Percentiles rank a stretch among this genome's conserved stretches.
Conservation (phyloP, 2,797 vertebrate species). For the Scolopax rusticola region DNA sequence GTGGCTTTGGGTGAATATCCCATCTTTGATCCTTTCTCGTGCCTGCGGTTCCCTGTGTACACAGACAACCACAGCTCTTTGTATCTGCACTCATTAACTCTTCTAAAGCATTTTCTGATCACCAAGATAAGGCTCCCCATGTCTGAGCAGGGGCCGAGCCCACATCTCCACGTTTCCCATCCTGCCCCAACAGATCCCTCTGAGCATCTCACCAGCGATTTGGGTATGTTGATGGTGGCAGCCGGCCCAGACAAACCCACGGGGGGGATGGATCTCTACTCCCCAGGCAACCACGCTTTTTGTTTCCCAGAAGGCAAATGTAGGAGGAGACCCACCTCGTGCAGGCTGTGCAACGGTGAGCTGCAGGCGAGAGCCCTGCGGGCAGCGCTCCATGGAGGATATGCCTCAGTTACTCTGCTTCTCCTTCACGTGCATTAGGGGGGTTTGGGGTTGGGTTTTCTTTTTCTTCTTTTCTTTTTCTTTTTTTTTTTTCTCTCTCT, state of each 20-base stretch:
- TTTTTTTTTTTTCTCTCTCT: not conserved
- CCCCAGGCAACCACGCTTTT: not conserved
- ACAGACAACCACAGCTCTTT: constrained; percentile 44
- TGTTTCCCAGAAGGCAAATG: not conserved
- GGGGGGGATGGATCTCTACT: constrained; percentile 7
- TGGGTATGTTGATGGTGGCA: constrained; percentile 55
- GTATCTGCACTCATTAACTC: constrained; percentile 9
- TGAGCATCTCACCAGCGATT: not conserved
- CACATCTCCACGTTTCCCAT: not conserved
- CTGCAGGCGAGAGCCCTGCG: not conserved
- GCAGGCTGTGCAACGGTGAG: not conserved
- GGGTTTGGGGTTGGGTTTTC: not conserved
- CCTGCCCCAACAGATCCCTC: constrained; percentile 18
- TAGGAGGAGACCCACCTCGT: constrained; percentile 1
- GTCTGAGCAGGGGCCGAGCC: constrained; percentile 14
- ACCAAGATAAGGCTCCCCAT: not conserved
- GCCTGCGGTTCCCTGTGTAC: constrained; percentile 35
- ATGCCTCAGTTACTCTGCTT: constrained; percentile 17
- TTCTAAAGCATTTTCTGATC: constrained; percentile 27
- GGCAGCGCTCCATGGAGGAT: not conserved
- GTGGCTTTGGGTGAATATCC: constrained; percentile 28
- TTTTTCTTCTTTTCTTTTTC: too few species aligned
- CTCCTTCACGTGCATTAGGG: constrained; percentile 19
- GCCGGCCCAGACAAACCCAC: constrained; percentile 8
- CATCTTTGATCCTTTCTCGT: constrained; percentile 14